Base-by-base conservation (phyloP, 2,797 vertebrate genomes). In the Alectoris magna region DNA sequence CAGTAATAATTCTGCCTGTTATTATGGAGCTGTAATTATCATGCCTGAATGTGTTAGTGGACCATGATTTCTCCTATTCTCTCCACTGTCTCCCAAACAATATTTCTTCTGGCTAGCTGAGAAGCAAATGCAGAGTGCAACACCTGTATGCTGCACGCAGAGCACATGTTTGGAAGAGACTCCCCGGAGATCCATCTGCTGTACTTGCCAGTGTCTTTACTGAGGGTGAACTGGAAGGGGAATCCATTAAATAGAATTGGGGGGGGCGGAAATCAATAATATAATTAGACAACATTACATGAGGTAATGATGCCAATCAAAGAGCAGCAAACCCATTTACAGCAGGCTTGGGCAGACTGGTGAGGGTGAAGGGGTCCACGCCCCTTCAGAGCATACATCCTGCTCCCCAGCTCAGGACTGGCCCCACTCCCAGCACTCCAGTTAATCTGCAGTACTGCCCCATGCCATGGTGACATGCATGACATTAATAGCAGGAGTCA, bases 261-360 rank as follows among this genome's bases (percentile, higher is more conserved):
- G 46, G 29, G 55, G 29, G 3, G 4, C 2, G 31, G 19, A 66
- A 93, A 95, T 94, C 95, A 93, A 96, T 95, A 87, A 77, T 69
- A 90, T 94, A 96, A 96, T 95, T 96, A 92, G 94, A 80, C 93
- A 95, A 72, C 95, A 95, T 95, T 95, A 94, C 69, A 76, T 84
- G 94, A 94, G 73, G 51, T 92, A 96, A 96, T 91, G 87, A 95
- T 83, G 84, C 90, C 93, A 87, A 94, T 95, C 94, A 95, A 94
- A 94, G 79, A 87, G 78, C 69, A 11, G 51, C 66, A 82, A 44
- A 66, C 66, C 62, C 91, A 83, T 60, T 95, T 92, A 38, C 75
- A 93, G 27, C 9, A 19, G 43, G 46, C 19, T 76, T 38, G 87
- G 34, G 76, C 75, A 26, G 64, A 38, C 53, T 87, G 74, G n/a